A percentile compares a stretch with the other conserved stretches of the same genome.
Conservation (phyloP, 2,113 vertebrate species). For the Turnix velox region DNA sequence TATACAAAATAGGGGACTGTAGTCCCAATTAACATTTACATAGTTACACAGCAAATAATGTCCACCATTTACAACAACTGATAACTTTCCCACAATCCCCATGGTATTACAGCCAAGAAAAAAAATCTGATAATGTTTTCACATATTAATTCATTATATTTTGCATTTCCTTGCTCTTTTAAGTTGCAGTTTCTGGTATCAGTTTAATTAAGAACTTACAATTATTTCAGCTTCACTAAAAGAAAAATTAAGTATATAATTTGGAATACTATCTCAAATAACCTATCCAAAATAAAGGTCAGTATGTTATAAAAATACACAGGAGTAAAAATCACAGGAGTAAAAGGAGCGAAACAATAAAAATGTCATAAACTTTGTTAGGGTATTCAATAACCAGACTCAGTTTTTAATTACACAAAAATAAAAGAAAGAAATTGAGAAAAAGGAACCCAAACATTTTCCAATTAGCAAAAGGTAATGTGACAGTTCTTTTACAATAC, state of each 20-base stretch:
- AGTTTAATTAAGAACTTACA: constrained; percentile 46
- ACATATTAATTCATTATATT: neutral
- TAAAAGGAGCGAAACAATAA: constrained; percentile 38
- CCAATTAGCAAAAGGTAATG: neutral
- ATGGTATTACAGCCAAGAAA: constrained; percentile 28
- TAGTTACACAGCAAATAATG: constrained; percentile 63
- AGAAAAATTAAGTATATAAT: constrained; percentile 44
- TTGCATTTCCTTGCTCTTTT: neutral
- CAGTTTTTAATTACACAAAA: neutral
- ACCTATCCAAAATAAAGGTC: constrained; percentile 25
- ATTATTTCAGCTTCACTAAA: constrained; percentile 51
- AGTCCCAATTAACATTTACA: constrained; percentile 70
- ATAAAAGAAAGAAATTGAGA: neutral
- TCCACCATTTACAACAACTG: constrained; percentile 55
- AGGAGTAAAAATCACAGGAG: too few species aligned
- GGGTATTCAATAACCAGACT: neutral
- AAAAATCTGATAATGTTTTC: constrained; percentile 4
- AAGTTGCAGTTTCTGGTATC: constrained; percentile 41
- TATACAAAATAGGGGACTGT: constrained; percentile 74
- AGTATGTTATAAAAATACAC: constrained; percentile 46
- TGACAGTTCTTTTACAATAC: neutral
- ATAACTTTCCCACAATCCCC: constrained; percentile 3
- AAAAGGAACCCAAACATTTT: neutral
- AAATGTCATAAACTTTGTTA: constrained; percentile 31
- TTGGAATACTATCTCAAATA: constrained; percentile 44